A percentile compares a stretch with the other conserved stretches of the same genome.
Conservation (phyloP, 2,797 vertebrate species). For the Fratercula arctica region DNA sequence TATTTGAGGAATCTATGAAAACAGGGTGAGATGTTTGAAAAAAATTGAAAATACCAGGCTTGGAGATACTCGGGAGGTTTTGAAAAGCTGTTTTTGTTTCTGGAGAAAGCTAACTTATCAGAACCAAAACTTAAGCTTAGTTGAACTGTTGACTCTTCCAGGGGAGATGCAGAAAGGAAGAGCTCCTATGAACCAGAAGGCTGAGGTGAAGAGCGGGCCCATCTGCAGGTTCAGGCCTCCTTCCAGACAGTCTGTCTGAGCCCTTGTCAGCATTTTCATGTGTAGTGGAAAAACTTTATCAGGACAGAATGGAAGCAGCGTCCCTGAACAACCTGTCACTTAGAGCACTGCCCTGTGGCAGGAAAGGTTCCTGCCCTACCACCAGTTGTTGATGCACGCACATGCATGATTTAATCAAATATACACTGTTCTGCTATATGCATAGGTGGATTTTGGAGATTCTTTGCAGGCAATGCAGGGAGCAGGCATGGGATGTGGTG, state of each 20-base stretch:
- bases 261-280: neutral
- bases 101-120: neutral
- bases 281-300: neutral
- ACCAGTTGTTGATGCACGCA: neutral
- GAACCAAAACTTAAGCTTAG: neutral
- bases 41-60: neutral
- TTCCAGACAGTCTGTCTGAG: neutral
- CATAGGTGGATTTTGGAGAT: neutral
- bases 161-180: neutral
- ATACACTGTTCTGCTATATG: fast-evolving
- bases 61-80: neutral
- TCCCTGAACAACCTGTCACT: neutral
- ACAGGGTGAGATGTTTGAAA: neutral
- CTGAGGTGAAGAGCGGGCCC: neutral
- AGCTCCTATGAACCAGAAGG: neutral
- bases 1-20: neutral
- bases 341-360: neutral
- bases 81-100: neutral
- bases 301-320: neutral
- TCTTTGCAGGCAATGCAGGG: neutral
- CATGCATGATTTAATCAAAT: neutral
- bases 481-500: neutral
- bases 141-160: neutral
- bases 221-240: neutral
- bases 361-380: neutral